Percentiles rank a stretch among this genome's conserved stretches.
These are phyloP conservation scores for Caiman crocodilus DNA, from an alignment of 2,797 vertebrate genomes.

Conservation along the genomic window DNA sequence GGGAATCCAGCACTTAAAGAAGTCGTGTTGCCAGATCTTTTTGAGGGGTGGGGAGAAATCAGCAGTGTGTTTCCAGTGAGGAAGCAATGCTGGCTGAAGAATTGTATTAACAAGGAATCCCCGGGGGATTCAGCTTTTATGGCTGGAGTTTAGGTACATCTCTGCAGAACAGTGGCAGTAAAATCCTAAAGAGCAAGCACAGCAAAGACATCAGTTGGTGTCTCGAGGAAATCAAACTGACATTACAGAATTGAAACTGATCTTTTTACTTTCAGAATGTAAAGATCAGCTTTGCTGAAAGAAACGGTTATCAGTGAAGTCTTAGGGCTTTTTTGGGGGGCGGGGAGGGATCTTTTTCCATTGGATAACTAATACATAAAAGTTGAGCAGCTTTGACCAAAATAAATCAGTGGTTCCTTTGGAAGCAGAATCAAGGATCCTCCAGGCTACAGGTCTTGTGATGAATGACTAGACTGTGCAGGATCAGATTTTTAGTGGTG, in stretches of 20 bases:
- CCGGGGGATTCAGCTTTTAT: background rate
- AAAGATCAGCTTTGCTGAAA: background rate
- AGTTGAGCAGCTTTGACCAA: background rate
- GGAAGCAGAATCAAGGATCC: background rate
- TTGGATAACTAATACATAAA: background rate
- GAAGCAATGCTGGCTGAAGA: background rate
- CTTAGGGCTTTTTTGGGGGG: background rate
- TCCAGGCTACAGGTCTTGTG: background rate
- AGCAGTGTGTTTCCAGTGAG: too few species aligned
- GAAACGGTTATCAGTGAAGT: background rate
- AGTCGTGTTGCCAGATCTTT: background rate
- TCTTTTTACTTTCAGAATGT: constrained; percentile 26
- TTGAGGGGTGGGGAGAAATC: background rate
- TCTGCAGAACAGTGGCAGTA: background rate
- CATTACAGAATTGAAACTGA: background rate
- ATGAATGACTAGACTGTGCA: background rate
- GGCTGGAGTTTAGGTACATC: background rate
- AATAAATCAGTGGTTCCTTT: background rate
- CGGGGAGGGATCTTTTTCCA: background rate
- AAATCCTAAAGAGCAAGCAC: background rate
- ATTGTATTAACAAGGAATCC: rapidly evolving
- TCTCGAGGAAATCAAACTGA: background rate
- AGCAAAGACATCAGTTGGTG: background rate
- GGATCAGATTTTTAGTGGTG: background rate
- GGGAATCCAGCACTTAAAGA: background rate